These are phyloP conservation scores for Athalia rosae DNA, from an alignment of 2,888 invertebrate genomes.

Conservation along the genomic window DNA sequence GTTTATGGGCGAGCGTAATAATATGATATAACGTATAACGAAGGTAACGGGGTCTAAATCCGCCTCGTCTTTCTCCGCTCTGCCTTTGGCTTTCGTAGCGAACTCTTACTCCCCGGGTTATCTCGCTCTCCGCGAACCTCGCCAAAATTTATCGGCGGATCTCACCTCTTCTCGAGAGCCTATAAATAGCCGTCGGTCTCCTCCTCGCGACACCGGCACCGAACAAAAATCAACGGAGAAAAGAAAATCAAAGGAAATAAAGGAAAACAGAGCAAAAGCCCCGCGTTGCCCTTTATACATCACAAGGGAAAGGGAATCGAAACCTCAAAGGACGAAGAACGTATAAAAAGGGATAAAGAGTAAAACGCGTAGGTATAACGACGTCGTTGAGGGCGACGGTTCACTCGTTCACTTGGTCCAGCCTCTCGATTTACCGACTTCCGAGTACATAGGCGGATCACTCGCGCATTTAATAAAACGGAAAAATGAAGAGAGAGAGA, in stretches of 20 bases:
- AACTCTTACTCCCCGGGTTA: not conserved
- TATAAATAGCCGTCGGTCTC: conserved; percentile 23
- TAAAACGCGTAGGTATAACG: not conserved
- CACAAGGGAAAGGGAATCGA: conserved; percentile 10
- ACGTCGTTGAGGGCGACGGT: conserved; percentile 16
- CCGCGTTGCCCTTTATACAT: not conserved
- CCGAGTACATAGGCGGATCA: no score
- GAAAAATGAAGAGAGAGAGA: not conserved
- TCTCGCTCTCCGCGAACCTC: not conserved
- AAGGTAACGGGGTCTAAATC: no score
- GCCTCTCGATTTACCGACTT: not conserved
- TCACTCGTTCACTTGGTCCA: conserved; percentile 3
- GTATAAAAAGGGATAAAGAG: not conserved
- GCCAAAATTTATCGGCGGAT: conserved; percentile 27
- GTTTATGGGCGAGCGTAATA: no score
- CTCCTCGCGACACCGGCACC: not conserved
- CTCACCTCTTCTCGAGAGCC: conserved; percentile 14
- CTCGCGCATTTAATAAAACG: not conserved
- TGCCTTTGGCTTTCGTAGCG: no score
- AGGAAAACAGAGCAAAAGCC: conserved; percentile 8
- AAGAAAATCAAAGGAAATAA: conserved; percentile 9
- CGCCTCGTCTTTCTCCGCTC: no score
- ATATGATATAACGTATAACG: no score
- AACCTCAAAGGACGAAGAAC: conserved; percentile 26
- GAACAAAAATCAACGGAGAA: conserved; percentile 14